Evolutionary conservation across 2,888 invertebrate species (phyloP).

Genomic region (Carcina quercana): DNA sequence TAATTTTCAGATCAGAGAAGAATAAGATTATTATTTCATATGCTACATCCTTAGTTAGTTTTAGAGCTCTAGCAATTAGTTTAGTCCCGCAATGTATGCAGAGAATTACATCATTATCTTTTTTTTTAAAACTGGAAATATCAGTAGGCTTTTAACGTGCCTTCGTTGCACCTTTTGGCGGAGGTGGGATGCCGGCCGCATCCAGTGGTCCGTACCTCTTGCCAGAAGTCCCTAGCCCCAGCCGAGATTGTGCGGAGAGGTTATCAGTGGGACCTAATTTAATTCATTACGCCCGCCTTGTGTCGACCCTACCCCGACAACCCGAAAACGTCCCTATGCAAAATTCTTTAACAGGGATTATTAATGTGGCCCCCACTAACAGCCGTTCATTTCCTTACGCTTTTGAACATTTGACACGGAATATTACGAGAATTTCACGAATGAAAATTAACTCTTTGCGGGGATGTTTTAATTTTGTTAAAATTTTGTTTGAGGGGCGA

Average conservation of each 20-base stretch:
- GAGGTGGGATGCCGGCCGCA: no score
- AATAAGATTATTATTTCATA: no score
- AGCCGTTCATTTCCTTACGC: slow-evolving; percentile 23
- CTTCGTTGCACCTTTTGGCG: no score
- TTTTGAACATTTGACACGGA: slow-evolving; percentile 14
- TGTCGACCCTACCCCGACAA: slow-evolving; percentile 53
- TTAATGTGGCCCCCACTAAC: slow-evolving; percentile 36
- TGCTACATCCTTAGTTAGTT: no score
- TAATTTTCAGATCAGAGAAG: no score
- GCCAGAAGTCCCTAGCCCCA: slow-evolving; percentile 23
- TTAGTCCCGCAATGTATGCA: no score
- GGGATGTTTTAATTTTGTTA: background rate
- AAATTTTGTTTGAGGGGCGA: background rate
- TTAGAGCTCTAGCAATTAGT: no score
- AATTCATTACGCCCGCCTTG: slow-evolving; percentile 63
- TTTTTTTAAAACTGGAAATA: no score
- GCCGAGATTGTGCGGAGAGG: slow-evolving; percentile 54
- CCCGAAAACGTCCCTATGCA: slow-evolving; percentile 50
- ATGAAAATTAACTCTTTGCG: slow-evolving; percentile 8
- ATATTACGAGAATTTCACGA: slow-evolving; percentile 6
- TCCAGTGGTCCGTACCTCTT: background rate
- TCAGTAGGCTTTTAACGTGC: no score
- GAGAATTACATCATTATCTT: no score
- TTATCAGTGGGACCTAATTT: slow-evolving; percentile 66
- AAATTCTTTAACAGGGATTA: slow-evolving; percentile 51